Percentiles rank a stretch among this genome's conserved stretches.
phyloP scores from a whole-genome alignment of 64 coral and sea anemone genomes.

The Actinia tenebrosa region DNA sequence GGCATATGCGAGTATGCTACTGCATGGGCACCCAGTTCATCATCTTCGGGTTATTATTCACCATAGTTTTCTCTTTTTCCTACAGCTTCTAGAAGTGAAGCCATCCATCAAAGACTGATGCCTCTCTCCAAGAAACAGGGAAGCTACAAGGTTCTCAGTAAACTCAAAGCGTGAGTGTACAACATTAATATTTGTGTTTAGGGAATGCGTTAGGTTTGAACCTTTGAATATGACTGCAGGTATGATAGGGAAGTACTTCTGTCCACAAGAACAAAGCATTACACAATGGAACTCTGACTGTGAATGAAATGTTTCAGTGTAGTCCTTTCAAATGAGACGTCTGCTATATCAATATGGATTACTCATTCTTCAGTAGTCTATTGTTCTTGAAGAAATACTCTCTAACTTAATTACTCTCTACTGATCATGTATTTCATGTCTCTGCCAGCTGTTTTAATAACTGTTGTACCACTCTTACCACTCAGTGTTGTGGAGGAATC shows the following conservation, averaged over 20 bases:
- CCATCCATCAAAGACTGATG: background rate
- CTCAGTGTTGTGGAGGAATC: background rate
- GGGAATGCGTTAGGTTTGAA: background rate
- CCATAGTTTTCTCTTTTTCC: background rate
- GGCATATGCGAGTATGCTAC: no score
- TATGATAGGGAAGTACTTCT: no score
- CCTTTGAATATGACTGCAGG: background rate
- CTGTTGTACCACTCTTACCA: background rate
- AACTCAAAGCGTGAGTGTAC: slow-evolving; percentile 60
- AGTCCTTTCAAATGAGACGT: no score
- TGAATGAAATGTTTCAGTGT: no score
- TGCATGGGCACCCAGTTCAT: no score
- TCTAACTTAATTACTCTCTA: background rate
- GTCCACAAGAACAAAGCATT: no score
- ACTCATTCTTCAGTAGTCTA: background rate
- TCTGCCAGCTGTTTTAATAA: background rate
- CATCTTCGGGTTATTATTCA: background rate
- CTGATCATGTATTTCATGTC: background rate
- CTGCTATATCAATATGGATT: no score
- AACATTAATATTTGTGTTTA: background rate
- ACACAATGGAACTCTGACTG: no score
- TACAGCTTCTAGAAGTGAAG: background rate
- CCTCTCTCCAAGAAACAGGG: slow-evolving; percentile 20
- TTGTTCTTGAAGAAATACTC: background rate
- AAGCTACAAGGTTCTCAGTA: slow-evolving; percentile 53